Percentiles rank a stretch among this genome's conserved stretches.
phyloP scores from a whole-genome alignment of 2,797 vertebrate genomes.

The Avahi laniger region DNA sequence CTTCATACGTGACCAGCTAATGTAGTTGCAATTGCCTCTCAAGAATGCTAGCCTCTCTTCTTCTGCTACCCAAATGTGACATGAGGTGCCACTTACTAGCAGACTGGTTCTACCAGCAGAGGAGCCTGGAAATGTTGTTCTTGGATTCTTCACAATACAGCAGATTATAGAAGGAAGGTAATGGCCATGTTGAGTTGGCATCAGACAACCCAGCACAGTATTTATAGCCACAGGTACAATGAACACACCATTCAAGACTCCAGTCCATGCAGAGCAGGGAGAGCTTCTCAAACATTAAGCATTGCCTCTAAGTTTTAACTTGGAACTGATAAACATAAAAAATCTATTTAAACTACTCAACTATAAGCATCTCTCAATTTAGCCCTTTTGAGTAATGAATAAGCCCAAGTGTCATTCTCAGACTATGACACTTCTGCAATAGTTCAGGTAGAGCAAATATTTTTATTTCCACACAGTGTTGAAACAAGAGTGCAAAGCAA shows the following conservation, averaged over 20 bases:
- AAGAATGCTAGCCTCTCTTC: background rate
- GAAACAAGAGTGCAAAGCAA: slow-evolving; percentile 58
- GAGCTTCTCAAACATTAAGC: background rate
- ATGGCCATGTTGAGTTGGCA: background rate
- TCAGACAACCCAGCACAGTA: background rate
- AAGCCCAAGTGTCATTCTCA: background rate
- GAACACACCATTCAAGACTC: background rate
- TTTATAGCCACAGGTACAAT: background rate
- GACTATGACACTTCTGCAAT: slow-evolving; percentile 50
- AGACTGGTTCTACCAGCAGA: background rate
- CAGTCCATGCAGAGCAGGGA: background rate
- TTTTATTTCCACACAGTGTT: slow-evolving; percentile 44
- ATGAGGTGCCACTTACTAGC: background rate
- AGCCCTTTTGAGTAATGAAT: slow-evolving; percentile 48
- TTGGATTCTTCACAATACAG: background rate
- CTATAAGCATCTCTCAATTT: slow-evolving; percentile 31
- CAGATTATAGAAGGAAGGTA: background rate
- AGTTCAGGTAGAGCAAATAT: slow-evolving; percentile 55
- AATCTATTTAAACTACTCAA: background rate
- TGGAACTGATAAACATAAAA: background rate
- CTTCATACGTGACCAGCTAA: no score
- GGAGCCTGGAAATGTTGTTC: background rate
- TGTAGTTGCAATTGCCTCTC: background rate
- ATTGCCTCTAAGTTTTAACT: background rate
- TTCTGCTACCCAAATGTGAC: background rate